Evolutionary conservation across 2,888 invertebrate genomes (phyloP), one percentile per base, ranked within the genome.

Genomic region (Carcina quercana): DNA sequence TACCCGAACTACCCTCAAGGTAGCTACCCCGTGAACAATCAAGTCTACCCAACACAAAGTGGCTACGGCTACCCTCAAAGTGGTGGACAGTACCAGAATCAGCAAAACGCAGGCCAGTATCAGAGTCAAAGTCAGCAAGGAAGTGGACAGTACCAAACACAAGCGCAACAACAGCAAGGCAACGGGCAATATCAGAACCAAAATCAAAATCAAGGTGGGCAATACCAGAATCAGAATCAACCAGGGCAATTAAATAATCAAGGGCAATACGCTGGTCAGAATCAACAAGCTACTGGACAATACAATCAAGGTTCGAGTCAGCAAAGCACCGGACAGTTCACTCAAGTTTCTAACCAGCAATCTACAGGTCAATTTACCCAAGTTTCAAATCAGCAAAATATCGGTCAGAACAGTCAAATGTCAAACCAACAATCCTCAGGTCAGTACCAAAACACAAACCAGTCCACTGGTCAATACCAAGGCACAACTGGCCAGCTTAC

Each of bases 31-130:
- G 42, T 25, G 1, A 35, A 20, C 22, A 27, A 32, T 0, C 48
- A 49, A 32, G 32, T 32, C 13, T 50, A 53, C 21, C 19, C 36
- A 0, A n/a, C n/a, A n/a, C 62, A 60, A 11, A 24, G 12, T 12
- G 11, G 11, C 1, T 24, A 24, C 2, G 25, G 38, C 5, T 43
- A 41, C 20, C 38, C 40, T n/a, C 44, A 42, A 25, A 43, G 39
- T 13, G 35, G 38, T 11, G 46, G 43, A 5, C 43, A 47, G 29
- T 42, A 26, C 20, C 24, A 40, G 30, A 21, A 35, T 0, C 37
- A 37, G 15, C 34, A 34, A 14, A 24, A 21, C 12, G 27, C 37
- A 5, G 33, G 34, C 2, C 31, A 34, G 13, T 38, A 25, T 12
- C 28, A 35, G 25, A 15, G 19, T 2, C 11, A 20, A 8, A 25